Evolutionary conservation across 2,113 vertebrate species (phyloP).

Genomic region (Seriola rivoliana): DNA sequence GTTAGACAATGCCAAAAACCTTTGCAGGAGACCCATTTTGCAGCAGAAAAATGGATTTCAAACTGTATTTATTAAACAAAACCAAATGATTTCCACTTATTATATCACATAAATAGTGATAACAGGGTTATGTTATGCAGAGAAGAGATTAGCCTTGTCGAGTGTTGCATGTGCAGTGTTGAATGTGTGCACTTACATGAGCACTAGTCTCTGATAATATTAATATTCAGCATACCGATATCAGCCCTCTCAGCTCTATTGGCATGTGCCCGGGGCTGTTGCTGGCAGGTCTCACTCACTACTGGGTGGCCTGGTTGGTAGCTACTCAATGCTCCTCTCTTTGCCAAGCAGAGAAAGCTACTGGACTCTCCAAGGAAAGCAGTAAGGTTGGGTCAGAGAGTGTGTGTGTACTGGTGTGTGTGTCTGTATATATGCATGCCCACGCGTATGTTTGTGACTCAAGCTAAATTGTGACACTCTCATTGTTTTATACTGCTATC

Average conservation of each 20-base stretch:
- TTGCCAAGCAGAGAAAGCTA: slow-evolving; percentile 62
- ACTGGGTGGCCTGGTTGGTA: slow-evolving; percentile 78
- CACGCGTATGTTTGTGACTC: slow-evolving; percentile 23
- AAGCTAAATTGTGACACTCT: slow-evolving; percentile 30
- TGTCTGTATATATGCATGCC: slow-evolving; percentile 6
- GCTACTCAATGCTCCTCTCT: slow-evolving; percentile 53
- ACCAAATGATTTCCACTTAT: neutral
- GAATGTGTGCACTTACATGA: neutral
- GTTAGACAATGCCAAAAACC: neutral
- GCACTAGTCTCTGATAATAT: slow-evolving; percentile 17
- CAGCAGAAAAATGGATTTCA: too few relatives aligned
- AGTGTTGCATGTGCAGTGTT: too few relatives aligned
- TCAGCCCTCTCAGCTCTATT: slow-evolving; percentile 48
- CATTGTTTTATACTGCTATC: slow-evolving; percentile 19
- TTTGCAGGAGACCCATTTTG: too few relatives aligned
- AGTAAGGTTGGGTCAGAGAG: slow-evolving; percentile 39
- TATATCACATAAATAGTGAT: neutral
- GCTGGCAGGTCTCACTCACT: slow-evolving; percentile 70
- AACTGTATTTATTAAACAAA: neutral
- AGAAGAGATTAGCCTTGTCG: neutral
- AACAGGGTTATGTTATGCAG: neutral
- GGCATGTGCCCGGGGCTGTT: slow-evolving; percentile 53
- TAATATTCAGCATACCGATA: slow-evolving; percentile 63
- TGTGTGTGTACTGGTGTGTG: slow-evolving; percentile 20
- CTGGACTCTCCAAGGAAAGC: slow-evolving; percentile 47